A percentile compares a stretch with the other conserved stretches of the same genome.
Conservation (phyloP, 2,888 invertebrate genomes). For the Nephrotoma appendiculata region DNA sequence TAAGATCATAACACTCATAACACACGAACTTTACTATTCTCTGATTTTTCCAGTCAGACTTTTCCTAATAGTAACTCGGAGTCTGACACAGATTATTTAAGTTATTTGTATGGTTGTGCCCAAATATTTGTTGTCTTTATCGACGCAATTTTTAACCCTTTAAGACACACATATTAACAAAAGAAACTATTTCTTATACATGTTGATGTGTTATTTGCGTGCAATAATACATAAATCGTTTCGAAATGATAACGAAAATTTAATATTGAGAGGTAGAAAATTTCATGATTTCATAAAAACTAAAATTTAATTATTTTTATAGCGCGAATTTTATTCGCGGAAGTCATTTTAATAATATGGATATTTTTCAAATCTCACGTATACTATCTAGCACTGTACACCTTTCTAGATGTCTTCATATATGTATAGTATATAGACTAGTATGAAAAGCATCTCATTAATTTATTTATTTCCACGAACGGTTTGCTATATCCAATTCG, state of each 20-base stretch:
- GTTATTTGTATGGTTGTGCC: too few relatives aligned
- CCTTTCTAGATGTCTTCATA: not conserved
- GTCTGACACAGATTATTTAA: too few relatives aligned
- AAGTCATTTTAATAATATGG: not conserved
- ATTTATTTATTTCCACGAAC: not conserved
- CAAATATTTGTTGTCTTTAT: too few relatives aligned
- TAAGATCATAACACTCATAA: too few relatives aligned
- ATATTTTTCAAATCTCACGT: not conserved
- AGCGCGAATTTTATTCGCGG: not conserved
- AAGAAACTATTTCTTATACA: not conserved
- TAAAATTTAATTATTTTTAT: not conserved
- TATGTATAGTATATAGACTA: not conserved
- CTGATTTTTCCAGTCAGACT: too few relatives aligned
- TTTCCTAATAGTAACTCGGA: too few relatives aligned
- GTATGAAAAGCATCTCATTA: not conserved
- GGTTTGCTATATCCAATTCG: not conserved
- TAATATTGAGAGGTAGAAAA: not conserved
- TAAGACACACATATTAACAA: not conserved
- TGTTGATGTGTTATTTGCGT: not conserved
- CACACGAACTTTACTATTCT: too few relatives aligned
- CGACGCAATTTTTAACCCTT: not conserved
- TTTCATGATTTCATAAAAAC: not conserved
- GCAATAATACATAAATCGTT: not conserved
- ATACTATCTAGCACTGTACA: not conserved
- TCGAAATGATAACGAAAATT: not conserved